Evolutionary conservation across 2,888 invertebrate species (phyloP).

Genomic region (Baccha elongata): DNA sequence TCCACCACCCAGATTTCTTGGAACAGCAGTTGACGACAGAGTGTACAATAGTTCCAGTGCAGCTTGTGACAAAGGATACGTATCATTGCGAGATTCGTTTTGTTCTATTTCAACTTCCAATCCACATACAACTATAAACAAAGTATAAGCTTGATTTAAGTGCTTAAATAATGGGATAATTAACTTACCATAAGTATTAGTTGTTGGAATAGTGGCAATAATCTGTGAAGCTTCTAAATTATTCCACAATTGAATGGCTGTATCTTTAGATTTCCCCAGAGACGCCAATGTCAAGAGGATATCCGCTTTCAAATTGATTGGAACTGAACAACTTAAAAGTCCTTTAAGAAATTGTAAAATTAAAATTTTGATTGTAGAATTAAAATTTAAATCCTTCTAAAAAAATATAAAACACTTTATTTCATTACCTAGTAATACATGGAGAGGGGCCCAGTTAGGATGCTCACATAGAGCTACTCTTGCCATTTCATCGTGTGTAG

Average conservation of each 20-base stretch:
- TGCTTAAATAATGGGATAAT: neutral
- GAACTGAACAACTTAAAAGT: slow-evolving; percentile 93
- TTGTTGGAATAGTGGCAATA: slow-evolving; percentile 86
- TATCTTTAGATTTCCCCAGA: slow-evolving; percentile 89
- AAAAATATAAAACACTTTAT: neutral
- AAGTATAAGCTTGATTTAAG: neutral
- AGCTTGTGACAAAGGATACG: slow-evolving; percentile 93
- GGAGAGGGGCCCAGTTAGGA: slow-evolving; percentile 93
- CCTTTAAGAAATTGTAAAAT: slow-evolving; percentile 82
- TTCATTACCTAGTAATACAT: slow-evolving; percentile 87
- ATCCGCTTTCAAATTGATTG: slow-evolving; percentile 92
- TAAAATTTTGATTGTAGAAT: neutral
- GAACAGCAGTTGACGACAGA: slow-evolving; percentile 88
- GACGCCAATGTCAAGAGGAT: slow-evolving; percentile 91
- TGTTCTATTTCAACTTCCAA: slow-evolving; percentile 94
- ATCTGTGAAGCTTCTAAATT: slow-evolving; percentile 92
- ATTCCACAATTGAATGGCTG: slow-evolving; percentile 93
- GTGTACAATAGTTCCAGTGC: slow-evolving; percentile 89
- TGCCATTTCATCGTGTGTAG: slow-evolving; percentile 90
- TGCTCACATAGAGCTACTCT: slow-evolving; percentile 93
- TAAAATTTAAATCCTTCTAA: neutral
- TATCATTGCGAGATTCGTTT: slow-evolving; percentile 94
- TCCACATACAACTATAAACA: slow-evolving; percentile 81
- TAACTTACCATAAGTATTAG: slow-evolving; percentile 83
- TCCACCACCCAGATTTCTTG: slow-evolving; percentile 91